Base-by-base conservation (phyloP, 2,888 invertebrate species). In the Andrena fulva region DNA sequence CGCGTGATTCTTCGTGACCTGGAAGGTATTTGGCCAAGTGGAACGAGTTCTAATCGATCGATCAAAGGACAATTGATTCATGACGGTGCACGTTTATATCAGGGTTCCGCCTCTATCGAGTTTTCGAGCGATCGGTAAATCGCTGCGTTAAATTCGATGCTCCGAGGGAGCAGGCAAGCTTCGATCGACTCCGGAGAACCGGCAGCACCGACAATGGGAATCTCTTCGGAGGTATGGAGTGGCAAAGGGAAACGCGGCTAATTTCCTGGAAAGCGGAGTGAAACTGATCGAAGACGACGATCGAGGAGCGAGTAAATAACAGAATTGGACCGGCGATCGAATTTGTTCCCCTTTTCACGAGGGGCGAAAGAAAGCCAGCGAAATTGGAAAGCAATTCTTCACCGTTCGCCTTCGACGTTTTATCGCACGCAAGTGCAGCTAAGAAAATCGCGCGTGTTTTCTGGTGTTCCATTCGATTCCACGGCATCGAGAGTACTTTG, bases 241-340 rank as follows among this genome's bases (percentile, higher is more conserved):
- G 52, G 54, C 78, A 31, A 80, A 67, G 72, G 62, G 80, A 80
- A 80, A 67, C 67, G 72, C 62, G 63, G 62, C 72, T 80, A 80
- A 80, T 80, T 80, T 80, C 62, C 80, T 80, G 80, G 72, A 60
- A 54, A 72, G 80, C 72, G 67, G 33, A 29, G 80, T 72, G 80
- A 80, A 80, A 80, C 80, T 72, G 80, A 80, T 80, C 72, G 80
- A 80, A 80, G 72, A 80, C 72, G 72, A 80, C 80, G 80, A 52
- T 72, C 80, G n/a, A 67, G 54, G 35, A 68, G 20, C 72, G 62
- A 67, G 80, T 80, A 80, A 80, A 80, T 80, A 80, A 80, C 80
- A 72, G 62, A 80, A 72, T 80, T 62, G 80, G 54, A 72, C 35
- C 72, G 72, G 48, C 72, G 80, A 80, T 80, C 80, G 80, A 80